Percentiles rank a stretch among this genome's conserved stretches.
Conservation (phyloP, 2,888 invertebrate species). For the Serripes groenlandicus region DNA sequence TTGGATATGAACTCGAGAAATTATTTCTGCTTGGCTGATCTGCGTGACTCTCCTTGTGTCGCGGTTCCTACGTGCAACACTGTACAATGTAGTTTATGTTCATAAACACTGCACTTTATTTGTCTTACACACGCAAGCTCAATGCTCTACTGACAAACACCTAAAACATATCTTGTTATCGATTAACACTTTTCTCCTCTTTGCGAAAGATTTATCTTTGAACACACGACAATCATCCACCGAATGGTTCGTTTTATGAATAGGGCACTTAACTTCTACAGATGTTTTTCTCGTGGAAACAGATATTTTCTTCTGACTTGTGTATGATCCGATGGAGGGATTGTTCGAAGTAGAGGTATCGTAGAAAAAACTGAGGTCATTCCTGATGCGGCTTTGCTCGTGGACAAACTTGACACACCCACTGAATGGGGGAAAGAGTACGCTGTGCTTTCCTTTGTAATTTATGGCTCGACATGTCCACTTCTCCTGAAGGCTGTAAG, state of each 20-base stretch:
- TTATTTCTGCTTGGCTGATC: constrained; percentile 19
- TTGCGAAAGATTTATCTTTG: background rate
- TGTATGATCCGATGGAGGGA: too few species aligned
- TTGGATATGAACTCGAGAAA: constrained; percentile 32
- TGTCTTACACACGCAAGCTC: background rate
- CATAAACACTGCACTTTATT: background rate
- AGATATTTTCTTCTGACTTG: too few species aligned
- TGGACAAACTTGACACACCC: constrained; percentile 24
- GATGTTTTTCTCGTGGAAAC: too few species aligned
- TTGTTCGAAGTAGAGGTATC: too few species aligned
- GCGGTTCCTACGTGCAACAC: too few species aligned
- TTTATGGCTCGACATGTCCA: constrained; percentile 26
- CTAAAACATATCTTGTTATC: constrained; percentile 11
- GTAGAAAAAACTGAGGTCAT: constrained; percentile 39
- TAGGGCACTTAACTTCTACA: constrained; percentile 13
- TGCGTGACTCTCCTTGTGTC: too few species aligned
- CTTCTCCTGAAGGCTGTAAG: constrained; percentile 36
- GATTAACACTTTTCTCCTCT: constrained; percentile 3
- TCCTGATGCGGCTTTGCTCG: constrained; percentile 29
- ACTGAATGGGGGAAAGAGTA: constrained; percentile 29
- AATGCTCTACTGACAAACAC: background rate
- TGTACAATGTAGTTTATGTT: too few species aligned
- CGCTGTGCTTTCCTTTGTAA: constrained; percentile 22
- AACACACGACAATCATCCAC: constrained; percentile 11
- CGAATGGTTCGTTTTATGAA: constrained; percentile 8